Conservation (phyloP, 2,888 invertebrate species). For the Luperina testacea region DNA sequence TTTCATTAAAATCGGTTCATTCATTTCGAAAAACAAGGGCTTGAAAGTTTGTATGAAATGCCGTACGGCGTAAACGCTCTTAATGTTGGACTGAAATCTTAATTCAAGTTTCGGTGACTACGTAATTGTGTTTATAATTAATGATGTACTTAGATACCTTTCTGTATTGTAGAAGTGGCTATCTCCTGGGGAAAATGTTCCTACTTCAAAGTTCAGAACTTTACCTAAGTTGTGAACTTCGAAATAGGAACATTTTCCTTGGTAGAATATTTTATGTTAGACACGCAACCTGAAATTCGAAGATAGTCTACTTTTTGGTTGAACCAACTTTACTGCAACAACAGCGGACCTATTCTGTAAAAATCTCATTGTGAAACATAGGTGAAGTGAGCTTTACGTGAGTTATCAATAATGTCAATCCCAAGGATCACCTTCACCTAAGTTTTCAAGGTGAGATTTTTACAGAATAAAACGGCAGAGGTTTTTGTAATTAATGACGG, state of each 20-base stretch:
- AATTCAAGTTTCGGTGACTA: neutral
- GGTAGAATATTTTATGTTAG: neutral
- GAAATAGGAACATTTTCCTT: neutral
- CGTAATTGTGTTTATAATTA: neutral
- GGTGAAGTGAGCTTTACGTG: no score
- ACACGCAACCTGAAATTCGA: neutral
- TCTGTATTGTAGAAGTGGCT: neutral
- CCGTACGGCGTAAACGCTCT: no score
- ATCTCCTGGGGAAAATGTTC: neutral
- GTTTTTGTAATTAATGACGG: constrained; percentile 48
- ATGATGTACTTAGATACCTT: neutral
- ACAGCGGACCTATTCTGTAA: no score
- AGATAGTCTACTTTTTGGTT: neutral
- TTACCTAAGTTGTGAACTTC: neutral
- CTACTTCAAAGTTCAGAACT: neutral
- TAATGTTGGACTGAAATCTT: neutral
- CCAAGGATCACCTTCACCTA: no score
- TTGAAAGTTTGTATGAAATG: no score
- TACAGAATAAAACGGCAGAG: no score
- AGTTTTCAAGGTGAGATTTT: no score
- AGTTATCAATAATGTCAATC: no score
- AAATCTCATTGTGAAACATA: no score
- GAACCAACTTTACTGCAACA: neutral
- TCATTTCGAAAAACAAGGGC: no score
- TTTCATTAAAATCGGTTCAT: no score